Evolutionary conservation across 2,888 invertebrate genomes (phyloP), one percentile per base, ranked within the genome.

Genomic region (Oligia fasciuncula): DNA sequence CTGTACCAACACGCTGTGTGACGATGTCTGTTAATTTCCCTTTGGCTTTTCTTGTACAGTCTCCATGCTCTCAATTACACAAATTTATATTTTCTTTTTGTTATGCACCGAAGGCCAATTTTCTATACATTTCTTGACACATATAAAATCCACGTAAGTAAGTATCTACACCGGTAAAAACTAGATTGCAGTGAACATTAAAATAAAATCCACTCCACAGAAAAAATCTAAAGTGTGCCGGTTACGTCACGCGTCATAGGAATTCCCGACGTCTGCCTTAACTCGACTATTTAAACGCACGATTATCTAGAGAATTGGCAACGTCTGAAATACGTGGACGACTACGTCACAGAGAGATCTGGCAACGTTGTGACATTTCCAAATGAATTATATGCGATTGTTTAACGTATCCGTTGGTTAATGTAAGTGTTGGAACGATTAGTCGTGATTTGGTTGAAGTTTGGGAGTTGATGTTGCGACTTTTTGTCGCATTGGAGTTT

Each of bases 321-420:
- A 79, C 89, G 79, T 76, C 29, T 60, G 29, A 85, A 88, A 87
- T 89, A 85, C 83, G 79, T 87, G 71, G 77, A 85, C 81, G 72
- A 29, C 49, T 69, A 85, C 89, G 87, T 85, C 87, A 87, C 80
- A 57, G n/a, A 14, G 73, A 76, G 60, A 83, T 63, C 81, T 88
- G 80, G 83, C 89, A 87, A 81, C 81, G 73, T 73, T 70, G 79
- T 83, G 77, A 74, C 79, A 80, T 83, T 88, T 88, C 76, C 73
- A 74, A 88, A 85, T 81, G 85, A 88, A 83, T 85, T 80, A 79
- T 80, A 69, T 68, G 57, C 78, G 77, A 87, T 87, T 85, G 81
- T 85, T 88, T 79, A 67, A 67, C 66, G 35, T 43, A 72, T 84
- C 73, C 43, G 63, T 43, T 75, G 9, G 79, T 73, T 72, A 71